A percentile compares a stretch with the other conserved stretches of the same genome.
phyloP scores from a whole-genome alignment of 2,113 vertebrate species.

The Notothenia coriiceps region DNA sequence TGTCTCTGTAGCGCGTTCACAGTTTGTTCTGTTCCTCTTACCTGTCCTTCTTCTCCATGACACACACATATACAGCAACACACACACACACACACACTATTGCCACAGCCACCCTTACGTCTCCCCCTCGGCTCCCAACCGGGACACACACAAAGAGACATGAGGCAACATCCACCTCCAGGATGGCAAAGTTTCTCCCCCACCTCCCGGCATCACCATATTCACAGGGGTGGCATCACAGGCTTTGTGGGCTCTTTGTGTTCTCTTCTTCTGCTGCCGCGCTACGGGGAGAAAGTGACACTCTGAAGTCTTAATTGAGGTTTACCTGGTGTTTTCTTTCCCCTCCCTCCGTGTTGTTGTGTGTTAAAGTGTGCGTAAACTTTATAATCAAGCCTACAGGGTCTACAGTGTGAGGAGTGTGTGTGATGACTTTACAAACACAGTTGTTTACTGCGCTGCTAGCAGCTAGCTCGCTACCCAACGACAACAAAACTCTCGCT shows the following conservation, averaged over 20 bases:
- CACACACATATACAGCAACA: slow-evolving; percentile 32
- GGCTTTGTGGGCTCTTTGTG: slow-evolving; percentile 74
- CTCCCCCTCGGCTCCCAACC: slow-evolving; percentile 62
- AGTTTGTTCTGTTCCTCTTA: slow-evolving; percentile 67
- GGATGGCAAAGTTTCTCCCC: slow-evolving; percentile 76
- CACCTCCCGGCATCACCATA: slow-evolving; percentile 64
- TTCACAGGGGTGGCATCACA: slow-evolving; percentile 80
- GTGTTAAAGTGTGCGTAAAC: slow-evolving; percentile 78
- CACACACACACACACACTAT: slow-evolving; percentile 25
- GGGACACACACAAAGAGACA: slow-evolving; percentile 77
- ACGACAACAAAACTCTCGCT: slow-evolving; percentile 62
- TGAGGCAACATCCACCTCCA: slow-evolving; percentile 84
- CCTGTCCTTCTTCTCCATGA: slow-evolving; percentile 66
- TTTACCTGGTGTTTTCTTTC: slow-evolving; percentile 71
- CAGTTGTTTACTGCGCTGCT: slow-evolving; percentile 71
- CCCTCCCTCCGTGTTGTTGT: slow-evolving; percentile 65
- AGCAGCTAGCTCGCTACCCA: slow-evolving; percentile 64
- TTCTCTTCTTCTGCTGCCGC: slow-evolving; percentile 66
- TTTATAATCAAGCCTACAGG: slow-evolving; percentile 85
- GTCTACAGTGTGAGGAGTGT: slow-evolving; percentile 59
- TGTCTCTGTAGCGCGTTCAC: slow-evolving; percentile 47
- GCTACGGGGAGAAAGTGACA: slow-evolving; percentile 74
- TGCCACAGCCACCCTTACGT: slow-evolving; percentile 55
- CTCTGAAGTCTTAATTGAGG: slow-evolving; percentile 85
- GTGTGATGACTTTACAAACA: slow-evolving; percentile 80